phyloP scores from a whole-genome alignment of 2,888 invertebrate species.

The Coleophora deauratella region DNA sequence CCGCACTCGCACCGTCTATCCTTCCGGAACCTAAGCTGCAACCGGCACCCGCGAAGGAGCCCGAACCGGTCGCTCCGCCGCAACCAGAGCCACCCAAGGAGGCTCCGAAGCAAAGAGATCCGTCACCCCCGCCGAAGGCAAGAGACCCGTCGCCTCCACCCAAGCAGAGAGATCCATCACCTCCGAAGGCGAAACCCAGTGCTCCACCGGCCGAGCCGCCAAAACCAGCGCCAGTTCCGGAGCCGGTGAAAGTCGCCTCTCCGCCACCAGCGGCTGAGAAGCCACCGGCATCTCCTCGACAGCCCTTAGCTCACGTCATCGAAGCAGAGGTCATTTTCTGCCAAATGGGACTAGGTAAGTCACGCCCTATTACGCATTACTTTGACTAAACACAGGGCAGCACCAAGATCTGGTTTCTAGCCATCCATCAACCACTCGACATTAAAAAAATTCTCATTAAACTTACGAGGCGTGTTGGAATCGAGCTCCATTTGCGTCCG shows the following conservation, averaged over 20 bases:
- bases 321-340: constrained; percentile 82
- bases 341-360: constrained; percentile 81
- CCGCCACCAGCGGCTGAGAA: constrained; percentile 7
- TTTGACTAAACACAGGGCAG: background rate
- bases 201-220: constrained; percentile 21
- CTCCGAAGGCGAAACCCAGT: constrained; percentile 11
- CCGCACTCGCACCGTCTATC: constrained; percentile 19
- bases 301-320: constrained; percentile 65
- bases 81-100: constrained; percentile 2
- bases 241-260: constrained; percentile 12
- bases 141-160: constrained; percentile 47
- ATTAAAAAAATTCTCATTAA: too few species aligned
- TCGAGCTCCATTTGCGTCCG: background rate
- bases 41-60: constrained; percentile 26
- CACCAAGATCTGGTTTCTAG: background rate
- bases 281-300: constrained; percentile 32
- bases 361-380: background rate
- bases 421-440: too few species aligned
- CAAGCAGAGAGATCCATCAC: constrained; percentile 27
- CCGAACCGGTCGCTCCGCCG: constrained; percentile 14
- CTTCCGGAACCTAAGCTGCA: constrained; percentile 22
- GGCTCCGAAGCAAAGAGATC: constrained; percentile 17
- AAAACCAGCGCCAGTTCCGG: constrained; percentile 17
- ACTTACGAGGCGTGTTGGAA: too few species aligned
- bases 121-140: constrained; percentile 23